Evolutionary conservation across 2,888 invertebrate species (phyloP).

Genomic region (Heliconius erato): DNA sequence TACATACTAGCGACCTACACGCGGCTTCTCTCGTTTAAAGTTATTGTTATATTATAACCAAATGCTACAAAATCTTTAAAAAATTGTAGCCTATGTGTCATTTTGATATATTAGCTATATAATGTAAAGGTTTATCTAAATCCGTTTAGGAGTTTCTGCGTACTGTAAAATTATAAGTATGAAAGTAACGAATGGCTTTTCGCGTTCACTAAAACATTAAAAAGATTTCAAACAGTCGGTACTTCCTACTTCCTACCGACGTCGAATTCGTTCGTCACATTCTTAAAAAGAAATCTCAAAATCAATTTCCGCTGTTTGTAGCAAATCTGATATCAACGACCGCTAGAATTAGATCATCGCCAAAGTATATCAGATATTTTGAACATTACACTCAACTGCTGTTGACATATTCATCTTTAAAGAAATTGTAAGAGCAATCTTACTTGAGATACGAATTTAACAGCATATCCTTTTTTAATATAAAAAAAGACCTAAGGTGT

Average conservation of each 20-base stretch:
- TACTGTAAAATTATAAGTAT: not conserved
- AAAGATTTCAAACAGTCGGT: not conserved
- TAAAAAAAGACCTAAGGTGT: not conserved
- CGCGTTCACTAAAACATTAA: not conserved
- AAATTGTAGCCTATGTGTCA: too few species aligned
- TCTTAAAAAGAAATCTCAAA: slow-evolving; percentile 65
- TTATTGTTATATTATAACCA: too few species aligned
- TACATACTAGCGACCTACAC: too few species aligned
- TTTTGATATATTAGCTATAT: too few species aligned
- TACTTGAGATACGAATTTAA: not conserved
- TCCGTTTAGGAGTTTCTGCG: too few species aligned
- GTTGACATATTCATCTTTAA: slow-evolving; percentile 64
- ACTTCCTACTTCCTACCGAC: slow-evolving; percentile 12
- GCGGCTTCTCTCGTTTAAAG: too few species aligned
- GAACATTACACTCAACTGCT: slow-evolving; percentile 78
- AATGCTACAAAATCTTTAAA: too few species aligned
- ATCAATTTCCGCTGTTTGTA: slow-evolving; percentile 78
- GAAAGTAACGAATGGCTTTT: not conserved
- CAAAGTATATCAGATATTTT: slow-evolving; percentile 71
- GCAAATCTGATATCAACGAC: slow-evolving; percentile 66
- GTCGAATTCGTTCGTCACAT: not conserved
- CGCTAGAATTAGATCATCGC: slow-evolving; percentile 53
- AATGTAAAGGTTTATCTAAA: too few species aligned
- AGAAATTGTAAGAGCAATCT: slow-evolving; percentile 1
- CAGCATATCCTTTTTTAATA: not conserved